Base-by-base conservation (phyloP, 2,113 vertebrate species). In the Vulpes lagopus region DNA sequence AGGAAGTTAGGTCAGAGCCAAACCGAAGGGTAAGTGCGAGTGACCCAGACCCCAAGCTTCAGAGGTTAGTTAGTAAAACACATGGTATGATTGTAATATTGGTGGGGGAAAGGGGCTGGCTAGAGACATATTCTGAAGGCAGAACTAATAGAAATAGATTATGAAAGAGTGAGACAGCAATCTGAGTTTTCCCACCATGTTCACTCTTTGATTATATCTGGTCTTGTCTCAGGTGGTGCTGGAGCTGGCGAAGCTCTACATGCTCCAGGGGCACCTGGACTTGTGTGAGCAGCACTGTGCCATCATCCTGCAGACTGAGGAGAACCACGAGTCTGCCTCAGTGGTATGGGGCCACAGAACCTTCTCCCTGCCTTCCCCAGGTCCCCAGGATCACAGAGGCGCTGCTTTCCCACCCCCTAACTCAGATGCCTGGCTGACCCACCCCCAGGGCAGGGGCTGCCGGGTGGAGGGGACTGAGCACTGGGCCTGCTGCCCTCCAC, bases 261-360 rank as follows among this genome's bases (percentile, higher is more conserved):
- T 99, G 92, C 97, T 98, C 5, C 98, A 98, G 96, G 98, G 98
- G 11, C 97, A 99, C 20, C 94, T 98, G 96, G 99, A 99, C 69
- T 84, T 98, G 64, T 99, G 99, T 14, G 98, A 99, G 84, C 97
- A 98, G 27, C 98, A 98, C 30, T 99, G 98, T 67, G 27, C 83
- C 2, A 64, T 89, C 23, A 97, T 99, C 43, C 97, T 99, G 69
- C 97, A 98, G 89, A 95, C 97, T 0, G 95, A 98, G 6, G 93
- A 98, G 60, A 71, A 95, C 57, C 98, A 97, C 1, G 97, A 98
- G 57, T 79, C 83, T 0, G 98, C 98, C 32, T 94, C 96, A 0
- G 96, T 98, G 99, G 99, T 99, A 96, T 38, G 97, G 51, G 60
- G 11, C n/a, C 65, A 8, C 10, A 0, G 17, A 10, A 30, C 15